Percentiles rank a stretch among this genome's conserved stretches.
These are phyloP conservation scores for Rhabdomys dilectus DNA, from an alignment of 2,113 vertebrate genomes.

Conservation along the genomic window DNA sequence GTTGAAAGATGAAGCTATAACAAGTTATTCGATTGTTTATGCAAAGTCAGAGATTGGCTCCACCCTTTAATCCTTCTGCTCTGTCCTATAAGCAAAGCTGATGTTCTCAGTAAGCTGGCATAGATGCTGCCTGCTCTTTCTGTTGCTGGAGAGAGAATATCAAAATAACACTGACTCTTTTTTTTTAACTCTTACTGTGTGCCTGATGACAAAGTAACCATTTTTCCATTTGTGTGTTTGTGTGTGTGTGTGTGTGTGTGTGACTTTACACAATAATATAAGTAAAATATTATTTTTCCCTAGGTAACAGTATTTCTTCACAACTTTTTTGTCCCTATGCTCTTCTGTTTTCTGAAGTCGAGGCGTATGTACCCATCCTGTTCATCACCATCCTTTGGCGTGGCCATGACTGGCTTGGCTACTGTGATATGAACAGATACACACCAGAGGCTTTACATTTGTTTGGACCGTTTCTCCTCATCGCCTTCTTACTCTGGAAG, in stretches of 20 bases:
- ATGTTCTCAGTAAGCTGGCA: neutral
- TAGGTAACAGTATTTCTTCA: neutral
- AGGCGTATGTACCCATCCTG: neutral
- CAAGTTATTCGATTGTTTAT: neutral
- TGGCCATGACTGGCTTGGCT: neutral
- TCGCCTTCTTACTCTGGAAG: neutral
- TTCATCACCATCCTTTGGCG: neutral
- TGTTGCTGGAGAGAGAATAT: neutral
- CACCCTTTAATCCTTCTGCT: neutral
- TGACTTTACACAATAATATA: neutral
- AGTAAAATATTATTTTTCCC: neutral
- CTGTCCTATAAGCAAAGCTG: neutral
- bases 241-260: neutral
- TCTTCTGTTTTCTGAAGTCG: neutral
- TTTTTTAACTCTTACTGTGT: neutral
- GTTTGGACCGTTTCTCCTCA: neutral
- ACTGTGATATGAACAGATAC: neutral
- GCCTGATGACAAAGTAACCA: neutral
- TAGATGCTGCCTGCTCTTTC: neutral
- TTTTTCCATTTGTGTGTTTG: neutral
- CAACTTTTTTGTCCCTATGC: neutral
- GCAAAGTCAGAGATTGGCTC: neutral
- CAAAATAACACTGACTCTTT: neutral
- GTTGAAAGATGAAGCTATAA: neutral
- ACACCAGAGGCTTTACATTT: neutral